phyloP scores from a whole-genome alignment of 2,888 invertebrate genomes.

The Odontocerum albicorne region DNA sequence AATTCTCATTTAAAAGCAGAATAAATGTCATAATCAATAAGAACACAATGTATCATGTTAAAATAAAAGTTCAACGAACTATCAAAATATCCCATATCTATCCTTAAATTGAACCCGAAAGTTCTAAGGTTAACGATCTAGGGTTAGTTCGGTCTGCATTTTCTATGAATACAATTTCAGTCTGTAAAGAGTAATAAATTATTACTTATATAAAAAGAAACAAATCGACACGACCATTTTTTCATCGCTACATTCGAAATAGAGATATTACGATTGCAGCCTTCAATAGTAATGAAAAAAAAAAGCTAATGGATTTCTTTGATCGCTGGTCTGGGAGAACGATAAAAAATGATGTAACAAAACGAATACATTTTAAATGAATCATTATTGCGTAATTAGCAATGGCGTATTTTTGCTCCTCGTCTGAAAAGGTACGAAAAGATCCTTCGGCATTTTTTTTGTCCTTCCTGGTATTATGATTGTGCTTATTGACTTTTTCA shows the following conservation, averaged over 20 bases:
- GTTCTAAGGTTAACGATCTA: no score
- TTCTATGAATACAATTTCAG: no score
- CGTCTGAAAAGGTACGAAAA: conserved; percentile 4
- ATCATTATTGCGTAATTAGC: conserved; percentile 32
- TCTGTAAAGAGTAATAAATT: conserved; percentile 6
- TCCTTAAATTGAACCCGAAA: no score
- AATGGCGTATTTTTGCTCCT: neutral
- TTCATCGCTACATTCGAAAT: conserved; percentile 21
- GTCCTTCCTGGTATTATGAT: no score
- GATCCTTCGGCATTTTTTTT: no score
- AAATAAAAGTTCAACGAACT: no score
- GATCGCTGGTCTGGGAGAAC: conserved; percentile 14
- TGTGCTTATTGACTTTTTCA: no score
- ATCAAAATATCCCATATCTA: no score
- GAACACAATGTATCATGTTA: no score
- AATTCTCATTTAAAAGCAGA: no score
- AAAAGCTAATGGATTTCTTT: conserved; percentile 32
- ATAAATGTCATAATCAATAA: no score
- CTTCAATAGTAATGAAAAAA: conserved; percentile 15
- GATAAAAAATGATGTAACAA: conserved; percentile 25
- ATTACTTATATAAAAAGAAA: conserved; percentile 1
- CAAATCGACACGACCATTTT: conserved; percentile 4
- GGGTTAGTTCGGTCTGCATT: no score
- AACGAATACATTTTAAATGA: conserved; percentile 26
- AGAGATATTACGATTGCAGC: conserved; percentile 27